Evolutionary conservation across 2,797 vertebrate genomes (phyloP), one percentile per base, ranked within the genome.

Genomic region (Trachops cirrhosus): DNA sequence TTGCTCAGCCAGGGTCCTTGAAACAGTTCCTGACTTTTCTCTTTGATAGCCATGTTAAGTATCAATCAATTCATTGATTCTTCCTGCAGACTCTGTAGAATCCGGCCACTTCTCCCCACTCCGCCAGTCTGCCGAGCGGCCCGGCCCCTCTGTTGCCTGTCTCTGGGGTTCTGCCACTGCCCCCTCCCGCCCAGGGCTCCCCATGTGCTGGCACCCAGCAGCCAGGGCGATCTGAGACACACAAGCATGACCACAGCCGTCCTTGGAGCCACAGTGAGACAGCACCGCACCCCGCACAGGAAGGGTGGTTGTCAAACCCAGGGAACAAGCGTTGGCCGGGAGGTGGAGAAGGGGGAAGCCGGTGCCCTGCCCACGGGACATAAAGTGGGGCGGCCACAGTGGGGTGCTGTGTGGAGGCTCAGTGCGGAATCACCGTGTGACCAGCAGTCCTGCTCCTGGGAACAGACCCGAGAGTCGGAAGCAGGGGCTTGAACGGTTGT

Each of bases 321-420:
- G 52, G 11, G 24, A 16, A 10, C 85, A 57, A n/a, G n/a, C 5
- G 32, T 10, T 10, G 85, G 52, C 32, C 14, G 3, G 37, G 9
- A 62, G 32, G 32, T 7, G 71, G 48, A n/a, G 57, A 39, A 29
- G 19, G 4, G 3, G 26, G 37, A 19, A 29, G 14, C 37, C 1
- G 10, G 29, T 26, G 41, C 32, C 0, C 3, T 3, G 52, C 15
- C 5, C 22, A 2, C 2, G n/a, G 41, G 34, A 14, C 1, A 22
- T 12, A 37, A 34, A 46, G 11, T 0, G 32, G 39, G 24, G 7
- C 2, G 0, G 16, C 83, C 24, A 6, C 64, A 0, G 1, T 1
- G 64, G 83, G 37, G 15, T 3, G 15, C 32, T 12, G 52, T 3
- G 2, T 8, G 6, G 70, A 0, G 18, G 22, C 24, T 6, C 24